Conservation (phyloP, 1,140 invertebrate genomes). For the Copidosoma floridanum region DNA sequence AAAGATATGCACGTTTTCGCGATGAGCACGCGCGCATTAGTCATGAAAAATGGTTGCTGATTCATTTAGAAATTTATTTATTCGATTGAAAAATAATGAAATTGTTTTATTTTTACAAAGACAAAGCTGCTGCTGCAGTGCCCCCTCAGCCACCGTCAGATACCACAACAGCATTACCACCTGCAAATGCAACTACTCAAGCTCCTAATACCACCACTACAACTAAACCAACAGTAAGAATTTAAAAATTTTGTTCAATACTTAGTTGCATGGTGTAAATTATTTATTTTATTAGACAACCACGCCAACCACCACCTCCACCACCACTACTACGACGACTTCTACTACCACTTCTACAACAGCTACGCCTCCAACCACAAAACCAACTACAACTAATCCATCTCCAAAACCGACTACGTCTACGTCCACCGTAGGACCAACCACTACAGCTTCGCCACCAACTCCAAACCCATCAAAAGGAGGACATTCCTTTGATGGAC, state of each 20-base stretch:
- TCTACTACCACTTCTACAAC: not conserved
- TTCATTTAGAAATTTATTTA: too few species aligned
- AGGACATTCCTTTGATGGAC: slow-evolving; percentile 46
- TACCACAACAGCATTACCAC: not conserved
- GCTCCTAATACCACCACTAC: not conserved
- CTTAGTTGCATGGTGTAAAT: too few species aligned
- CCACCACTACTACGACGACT: too few species aligned
- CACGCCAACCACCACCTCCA: too few species aligned
- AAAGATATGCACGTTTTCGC: too few species aligned
- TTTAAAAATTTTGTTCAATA: too few species aligned
- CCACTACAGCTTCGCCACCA: slow-evolving; percentile 23
- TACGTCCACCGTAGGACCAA: slow-evolving; percentile 9
- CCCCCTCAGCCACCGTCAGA: not conserved
- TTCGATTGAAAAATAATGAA: too few species aligned
- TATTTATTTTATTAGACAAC: too few species aligned
- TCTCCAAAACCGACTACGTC: not conserved
- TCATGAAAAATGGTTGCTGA: too few species aligned
- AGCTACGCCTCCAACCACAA: not conserved
- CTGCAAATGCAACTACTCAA: not conserved
- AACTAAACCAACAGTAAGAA: too few species aligned
- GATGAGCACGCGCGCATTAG: too few species aligned
- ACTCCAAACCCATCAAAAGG: slow-evolving; percentile 15
- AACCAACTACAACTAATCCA: not conserved
- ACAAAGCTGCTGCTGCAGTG: not conserved
- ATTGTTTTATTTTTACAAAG: not conserved